Conservation (phyloP, 2,888 invertebrate genomes). For the Halictus ligatus region DNA sequence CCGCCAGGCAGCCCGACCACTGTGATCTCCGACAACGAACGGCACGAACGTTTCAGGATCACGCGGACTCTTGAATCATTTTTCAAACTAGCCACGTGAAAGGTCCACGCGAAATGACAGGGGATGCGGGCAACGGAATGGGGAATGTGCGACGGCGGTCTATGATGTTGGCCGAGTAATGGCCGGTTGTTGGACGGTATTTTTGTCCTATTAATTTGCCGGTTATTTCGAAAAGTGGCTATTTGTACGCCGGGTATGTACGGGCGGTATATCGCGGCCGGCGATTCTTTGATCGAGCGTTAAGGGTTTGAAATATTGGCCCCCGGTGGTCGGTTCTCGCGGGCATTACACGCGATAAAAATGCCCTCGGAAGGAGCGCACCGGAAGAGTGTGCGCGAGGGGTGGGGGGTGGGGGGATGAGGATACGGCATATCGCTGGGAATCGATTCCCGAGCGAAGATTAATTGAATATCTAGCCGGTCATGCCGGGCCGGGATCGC, state of each 20-base stretch:
- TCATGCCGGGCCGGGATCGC: slow-evolving; percentile 32
- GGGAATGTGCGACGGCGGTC: not conserved
- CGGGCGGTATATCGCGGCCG: not conserved
- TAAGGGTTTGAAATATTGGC: slow-evolving; percentile 37
- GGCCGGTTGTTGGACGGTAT: not conserved
- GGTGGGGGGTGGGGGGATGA: not conserved
- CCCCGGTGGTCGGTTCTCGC: slow-evolving; percentile 16
- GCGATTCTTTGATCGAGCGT: slow-evolving; percentile 37
- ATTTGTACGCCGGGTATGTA: not conserved
- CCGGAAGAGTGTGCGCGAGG: not conserved
- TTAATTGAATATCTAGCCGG: slow-evolving; percentile 63
- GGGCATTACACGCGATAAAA: slow-evolving; percentile 46
- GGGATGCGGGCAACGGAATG: not conserved
- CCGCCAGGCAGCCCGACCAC: not conserved
- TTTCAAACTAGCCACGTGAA: not conserved
- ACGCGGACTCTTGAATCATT: not conserved
- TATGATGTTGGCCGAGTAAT: not conserved
- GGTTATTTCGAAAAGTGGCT: not conserved
- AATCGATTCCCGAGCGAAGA: slow-evolving; percentile 58
- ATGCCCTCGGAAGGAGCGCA: slow-evolving; percentile 31
- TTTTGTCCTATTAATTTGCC: not conserved
- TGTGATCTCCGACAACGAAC: not conserved
- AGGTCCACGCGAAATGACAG: not conserved
- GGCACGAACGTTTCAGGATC: not conserved
- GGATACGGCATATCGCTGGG: slow-evolving; percentile 47